Evolutionary conservation across 2,888 invertebrate species (phyloP).

Genomic region (Hylaea fasciaria): DNA sequence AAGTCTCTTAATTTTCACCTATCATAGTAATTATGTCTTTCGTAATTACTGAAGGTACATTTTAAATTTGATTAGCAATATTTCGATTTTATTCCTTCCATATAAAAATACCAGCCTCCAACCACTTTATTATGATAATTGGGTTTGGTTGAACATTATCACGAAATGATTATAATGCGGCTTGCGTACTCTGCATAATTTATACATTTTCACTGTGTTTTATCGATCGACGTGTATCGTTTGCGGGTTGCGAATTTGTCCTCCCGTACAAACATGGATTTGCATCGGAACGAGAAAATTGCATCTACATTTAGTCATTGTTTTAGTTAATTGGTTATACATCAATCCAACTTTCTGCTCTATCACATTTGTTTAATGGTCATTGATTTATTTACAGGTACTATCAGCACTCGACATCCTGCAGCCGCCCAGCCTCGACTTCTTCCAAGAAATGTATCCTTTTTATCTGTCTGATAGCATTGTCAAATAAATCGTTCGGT

Average conservation of each 20-base stretch:
- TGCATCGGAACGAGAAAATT: slow-evolving; percentile 56
- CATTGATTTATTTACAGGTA: slow-evolving; percentile 89
- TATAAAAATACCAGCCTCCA: slow-evolving; percentile 41
- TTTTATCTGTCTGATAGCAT: slow-evolving; percentile 69
- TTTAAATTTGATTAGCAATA: slow-evolving; percentile 43
- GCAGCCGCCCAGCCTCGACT: slow-evolving; percentile 99
- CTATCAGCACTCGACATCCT: slow-evolving; percentile 99
- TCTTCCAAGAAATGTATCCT: slow-evolving; percentile 99
- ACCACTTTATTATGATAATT: slow-evolving; percentile 53
- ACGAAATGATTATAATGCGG: slow-evolving; percentile 63
- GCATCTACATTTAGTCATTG: slow-evolving; percentile 44
- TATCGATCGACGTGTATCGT: slow-evolving; percentile 67
- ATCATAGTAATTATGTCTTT: slow-evolving; percentile 44
- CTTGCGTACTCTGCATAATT: slow-evolving; percentile 59
- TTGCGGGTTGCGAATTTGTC: slow-evolving; percentile 51
- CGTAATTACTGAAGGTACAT: slow-evolving; percentile 33
- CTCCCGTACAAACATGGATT: slow-evolving; percentile 59
- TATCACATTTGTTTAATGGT: background rate
- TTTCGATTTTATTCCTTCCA: slow-evolving; percentile 34
- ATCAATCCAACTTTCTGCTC: slow-evolving; percentile 27
- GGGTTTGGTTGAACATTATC: slow-evolving; percentile 54
- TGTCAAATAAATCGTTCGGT: slow-evolving; percentile 49
- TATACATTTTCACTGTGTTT: slow-evolving; percentile 71
- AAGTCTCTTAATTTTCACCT: slow-evolving; percentile 47
- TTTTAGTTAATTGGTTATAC: slow-evolving; percentile 50